phyloP scores from a whole-genome alignment of 2,888 invertebrate genomes.

The Odontothrips loti region DNA sequence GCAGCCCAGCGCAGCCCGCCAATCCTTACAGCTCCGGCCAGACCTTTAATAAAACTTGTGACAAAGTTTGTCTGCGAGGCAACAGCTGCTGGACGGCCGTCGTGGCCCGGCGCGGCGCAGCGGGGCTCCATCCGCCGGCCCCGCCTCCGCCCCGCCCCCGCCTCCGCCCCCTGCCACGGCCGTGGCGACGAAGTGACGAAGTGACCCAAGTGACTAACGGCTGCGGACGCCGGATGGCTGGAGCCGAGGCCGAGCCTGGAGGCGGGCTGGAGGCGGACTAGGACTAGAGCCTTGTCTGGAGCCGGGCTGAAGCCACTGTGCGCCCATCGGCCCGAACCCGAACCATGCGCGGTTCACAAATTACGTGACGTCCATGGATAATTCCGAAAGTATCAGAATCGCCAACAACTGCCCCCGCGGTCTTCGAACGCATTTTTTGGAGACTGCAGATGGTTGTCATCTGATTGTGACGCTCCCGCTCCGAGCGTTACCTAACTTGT shows the following conservation, averaged over 20 bases:
- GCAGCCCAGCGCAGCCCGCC: not conserved
- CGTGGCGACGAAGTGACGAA: not conserved
- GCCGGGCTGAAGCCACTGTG: too few species aligned
- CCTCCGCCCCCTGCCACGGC: not conserved
- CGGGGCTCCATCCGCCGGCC: not conserved
- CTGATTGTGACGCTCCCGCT: too few species aligned
- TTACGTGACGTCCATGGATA: too few species aligned
- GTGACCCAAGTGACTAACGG: not conserved
- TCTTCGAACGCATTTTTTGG: too few species aligned
- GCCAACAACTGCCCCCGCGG: too few species aligned
- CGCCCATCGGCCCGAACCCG: too few species aligned
- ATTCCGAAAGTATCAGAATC: too few species aligned
- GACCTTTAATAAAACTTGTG: slow-evolving; percentile 22
- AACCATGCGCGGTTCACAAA: too few species aligned
- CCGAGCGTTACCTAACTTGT: too few species aligned
- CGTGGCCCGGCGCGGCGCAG: not conserved
- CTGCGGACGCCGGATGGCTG: not conserved
- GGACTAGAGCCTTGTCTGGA: not conserved
- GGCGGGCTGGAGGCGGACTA: not conserved
- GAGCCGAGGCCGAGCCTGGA: not conserved
- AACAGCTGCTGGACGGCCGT: slow-evolving; percentile 4
- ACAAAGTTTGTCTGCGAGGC: slow-evolving; percentile 18
- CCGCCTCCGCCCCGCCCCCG: not conserved
- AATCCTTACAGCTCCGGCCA: not conserved
- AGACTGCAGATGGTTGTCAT: too few species aligned